phyloP scores from a whole-genome alignment of 2,113 vertebrate species.

The Paramormyrops kingsleyae region DNA sequence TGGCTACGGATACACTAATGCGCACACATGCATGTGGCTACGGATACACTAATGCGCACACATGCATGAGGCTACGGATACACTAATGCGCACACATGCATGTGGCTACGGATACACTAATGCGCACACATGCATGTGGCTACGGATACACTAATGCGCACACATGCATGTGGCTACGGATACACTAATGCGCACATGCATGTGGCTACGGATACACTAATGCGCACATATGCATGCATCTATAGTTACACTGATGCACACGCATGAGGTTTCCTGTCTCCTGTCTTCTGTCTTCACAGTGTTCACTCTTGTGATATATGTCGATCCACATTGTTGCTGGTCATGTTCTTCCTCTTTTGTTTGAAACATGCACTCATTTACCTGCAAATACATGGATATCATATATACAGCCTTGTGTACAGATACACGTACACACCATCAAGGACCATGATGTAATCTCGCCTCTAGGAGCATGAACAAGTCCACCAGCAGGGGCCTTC shows the following conservation, averaged over 20 bases:
- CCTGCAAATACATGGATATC: background rate
- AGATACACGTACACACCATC: background rate
- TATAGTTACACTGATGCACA: too few relatives aligned
- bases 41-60: too few relatives aligned
- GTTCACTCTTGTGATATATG: background rate
- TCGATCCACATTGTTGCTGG: background rate
- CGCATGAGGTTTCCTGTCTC: background rate
- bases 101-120: background rate
- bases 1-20: background rate
- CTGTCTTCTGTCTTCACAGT: background rate
- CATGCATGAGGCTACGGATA: background rate
- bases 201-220: too few relatives aligned
- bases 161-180: too few relatives aligned
- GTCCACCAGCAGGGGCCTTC: slow-evolving; percentile 89
- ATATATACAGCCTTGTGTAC: background rate
- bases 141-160: background rate
- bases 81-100: background rate
- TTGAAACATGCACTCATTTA: background rate
- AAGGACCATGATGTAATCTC: fast-evolving
- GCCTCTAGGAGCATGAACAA: slow-evolving; percentile 80
- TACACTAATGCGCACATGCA: too few relatives aligned
- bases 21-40: too few relatives aligned
- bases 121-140: background rate
- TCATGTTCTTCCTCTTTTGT: background rate
- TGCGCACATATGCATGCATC: too few relatives aligned